Percentiles rank a stretch among this genome's conserved stretches.
These are phyloP conservation scores for Octomys mimax DNA, from an alignment of 2,797 vertebrate species.

Conservation along the genomic window DNA sequence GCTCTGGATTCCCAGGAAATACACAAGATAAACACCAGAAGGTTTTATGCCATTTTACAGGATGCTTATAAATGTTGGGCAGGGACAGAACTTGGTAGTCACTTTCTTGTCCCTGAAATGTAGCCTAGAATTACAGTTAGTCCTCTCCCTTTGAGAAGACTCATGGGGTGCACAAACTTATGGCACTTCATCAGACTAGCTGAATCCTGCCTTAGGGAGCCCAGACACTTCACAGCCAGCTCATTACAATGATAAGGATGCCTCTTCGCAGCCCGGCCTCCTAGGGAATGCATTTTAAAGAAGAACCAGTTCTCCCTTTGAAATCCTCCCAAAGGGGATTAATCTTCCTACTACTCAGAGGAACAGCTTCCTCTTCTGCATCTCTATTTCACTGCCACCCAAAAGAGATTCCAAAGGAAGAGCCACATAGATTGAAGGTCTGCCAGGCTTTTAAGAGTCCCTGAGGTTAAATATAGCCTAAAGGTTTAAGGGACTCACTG, in stretches of 20 bases:
- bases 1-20: not conserved
- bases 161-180: not conserved
- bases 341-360: conserved; percentile 34
- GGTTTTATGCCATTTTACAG: not conserved
- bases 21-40: conserved; percentile 61
- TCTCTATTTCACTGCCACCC: conserved; percentile 75
- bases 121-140: conserved; percentile 27
- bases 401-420: conserved; percentile 57
- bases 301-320: conserved; percentile 34
- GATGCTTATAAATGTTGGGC: not conserved
- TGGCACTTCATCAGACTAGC: not conserved
- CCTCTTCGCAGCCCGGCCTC: conserved; percentile 84
- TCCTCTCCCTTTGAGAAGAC: not conserved
- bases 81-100: not conserved
- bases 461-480: not conserved
- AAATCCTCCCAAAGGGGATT: conserved; percentile 74
- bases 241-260: conserved; percentile 85
- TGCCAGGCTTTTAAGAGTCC: not conserved
- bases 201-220: not conserved
- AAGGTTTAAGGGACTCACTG: not conserved
- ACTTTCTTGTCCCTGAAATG: conserved; percentile 48
- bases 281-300: conserved; percentile 72
- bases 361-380: conserved; percentile 8
- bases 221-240: conserved; percentile 46
- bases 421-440: conserved; percentile 54